Conservation (phyloP, 2,113 vertebrate species). For the Lophius piscatorius region DNA sequence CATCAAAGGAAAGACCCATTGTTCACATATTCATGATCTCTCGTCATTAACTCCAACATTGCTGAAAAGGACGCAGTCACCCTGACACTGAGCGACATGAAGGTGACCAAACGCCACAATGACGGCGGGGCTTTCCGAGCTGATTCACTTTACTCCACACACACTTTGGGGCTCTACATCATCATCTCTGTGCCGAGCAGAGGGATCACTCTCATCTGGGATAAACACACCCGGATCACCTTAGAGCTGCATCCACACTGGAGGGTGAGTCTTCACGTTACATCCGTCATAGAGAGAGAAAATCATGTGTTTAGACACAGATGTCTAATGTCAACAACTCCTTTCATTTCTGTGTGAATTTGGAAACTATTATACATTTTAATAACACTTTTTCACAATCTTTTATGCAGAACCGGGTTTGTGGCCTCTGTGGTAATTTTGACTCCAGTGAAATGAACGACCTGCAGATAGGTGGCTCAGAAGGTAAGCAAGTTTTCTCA, state of each 20-base stretch:
- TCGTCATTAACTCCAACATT: too few species aligned
- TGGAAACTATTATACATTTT: background rate
- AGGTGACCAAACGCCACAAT: constrained; percentile 36
- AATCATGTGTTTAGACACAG: too few species aligned
- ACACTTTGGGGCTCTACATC: constrained; percentile 83
- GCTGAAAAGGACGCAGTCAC: constrained; percentile 56
- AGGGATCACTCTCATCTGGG: constrained; percentile 84
- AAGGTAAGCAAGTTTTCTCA: constrained; percentile 5
- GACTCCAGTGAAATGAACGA: constrained; percentile 86
- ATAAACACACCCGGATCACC: constrained; percentile 84
- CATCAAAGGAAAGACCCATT: too few species aligned
- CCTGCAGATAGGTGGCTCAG: constrained; percentile 74
- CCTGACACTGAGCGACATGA: constrained; percentile 70
- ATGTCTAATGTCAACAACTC: background rate
- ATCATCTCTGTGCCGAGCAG: constrained; percentile 73
- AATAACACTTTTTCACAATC: background rate
- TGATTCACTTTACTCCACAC: constrained; percentile 69
- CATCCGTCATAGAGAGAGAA: too few species aligned
- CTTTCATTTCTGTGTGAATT: background rate
- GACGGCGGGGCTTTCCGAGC: constrained; percentile 1
- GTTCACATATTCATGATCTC: too few species aligned
- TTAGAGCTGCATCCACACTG: constrained; percentile 72
- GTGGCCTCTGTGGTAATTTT: constrained; percentile 89
- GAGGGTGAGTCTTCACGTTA: constrained; percentile 83
- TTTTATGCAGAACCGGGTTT: constrained; percentile 77